A percentile compares a stretch with the other conserved stretches of the same genome.
Evolutionary conservation across 2,113 vertebrate genomes (phyloP).

Genomic region (Pontoporia blainvillei): DNA sequence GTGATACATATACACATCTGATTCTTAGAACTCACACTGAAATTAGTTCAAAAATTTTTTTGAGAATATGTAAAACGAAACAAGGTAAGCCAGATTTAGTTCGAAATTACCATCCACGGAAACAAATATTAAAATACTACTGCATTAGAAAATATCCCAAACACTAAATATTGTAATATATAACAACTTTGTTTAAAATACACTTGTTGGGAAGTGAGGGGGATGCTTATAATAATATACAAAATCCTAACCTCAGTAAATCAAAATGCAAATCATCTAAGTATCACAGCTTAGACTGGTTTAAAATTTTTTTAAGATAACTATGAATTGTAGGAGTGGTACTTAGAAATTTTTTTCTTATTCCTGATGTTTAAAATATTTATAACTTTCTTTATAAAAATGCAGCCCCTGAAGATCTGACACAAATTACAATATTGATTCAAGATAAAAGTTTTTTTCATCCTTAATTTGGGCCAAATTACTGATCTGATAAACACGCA

Average conservation of each 20-base stretch:
- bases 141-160: not conserved
- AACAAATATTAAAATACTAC: constrained; percentile 19
- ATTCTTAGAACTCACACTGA: not conserved
- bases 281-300: not conserved
- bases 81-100: not conserved
- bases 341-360: not conserved
- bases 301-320: not conserved
- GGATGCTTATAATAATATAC: not conserved
- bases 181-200: constrained; percentile 14
- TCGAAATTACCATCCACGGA: not conserved
- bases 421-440: not conserved
- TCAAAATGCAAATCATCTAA: constrained; percentile 10
- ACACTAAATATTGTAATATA: not conserved
- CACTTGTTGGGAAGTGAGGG: not conserved
- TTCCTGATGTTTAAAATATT: not conserved
- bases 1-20: not conserved
- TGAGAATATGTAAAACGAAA: constrained; percentile 1
- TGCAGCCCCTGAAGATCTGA: not conserved
- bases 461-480: not conserved
- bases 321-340: not conserved
- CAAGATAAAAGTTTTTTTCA: not conserved
- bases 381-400: constrained; percentile 1
- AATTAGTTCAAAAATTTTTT: not conserved
- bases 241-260: not conserved
- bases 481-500: not conserved